Percentiles rank a stretch among this genome's conserved stretches.
phyloP scores from a whole-genome alignment of 2,113 vertebrate genomes.

The Catharus bicknelli region DNA sequence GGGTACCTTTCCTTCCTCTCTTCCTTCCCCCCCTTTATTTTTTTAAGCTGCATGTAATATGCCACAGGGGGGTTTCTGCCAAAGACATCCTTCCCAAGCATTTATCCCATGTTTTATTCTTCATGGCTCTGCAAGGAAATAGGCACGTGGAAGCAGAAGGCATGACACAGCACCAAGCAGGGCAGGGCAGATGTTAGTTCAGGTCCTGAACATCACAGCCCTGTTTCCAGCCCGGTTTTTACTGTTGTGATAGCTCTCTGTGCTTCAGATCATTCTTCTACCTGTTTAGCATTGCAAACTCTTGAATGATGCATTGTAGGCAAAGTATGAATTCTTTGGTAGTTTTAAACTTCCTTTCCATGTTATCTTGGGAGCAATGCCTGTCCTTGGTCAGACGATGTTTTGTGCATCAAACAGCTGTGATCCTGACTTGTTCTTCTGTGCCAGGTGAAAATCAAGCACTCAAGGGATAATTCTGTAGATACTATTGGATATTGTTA shows the following conservation, averaged over 20 bases:
- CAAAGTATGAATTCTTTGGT: background rate
- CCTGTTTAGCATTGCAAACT: background rate
- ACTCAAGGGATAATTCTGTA: background rate
- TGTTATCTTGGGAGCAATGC: background rate
- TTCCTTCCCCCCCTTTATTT: background rate
- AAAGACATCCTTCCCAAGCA: background rate
- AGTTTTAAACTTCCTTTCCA: background rate
- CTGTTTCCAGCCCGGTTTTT: background rate
- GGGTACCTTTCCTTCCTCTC: background rate
- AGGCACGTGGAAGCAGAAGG: background rate
- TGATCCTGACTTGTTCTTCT: background rate
- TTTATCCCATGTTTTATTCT: background rate
- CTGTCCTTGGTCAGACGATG: background rate
- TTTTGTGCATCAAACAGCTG: background rate
- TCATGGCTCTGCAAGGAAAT: background rate
- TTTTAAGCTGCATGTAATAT: background rate
- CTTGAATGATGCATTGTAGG: rapidly evolving
- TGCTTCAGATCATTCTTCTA: background rate
- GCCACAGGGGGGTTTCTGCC: background rate
- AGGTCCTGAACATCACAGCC: background rate
- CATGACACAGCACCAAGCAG: background rate
- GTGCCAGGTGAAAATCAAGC: background rate
- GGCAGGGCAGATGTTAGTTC: background rate
- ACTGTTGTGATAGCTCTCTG: background rate
- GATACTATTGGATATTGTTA: background rate